These are phyloP conservation scores for Periparus ater DNA, from an alignment of 2,797 vertebrate species.

Conservation along the genomic window DNA sequence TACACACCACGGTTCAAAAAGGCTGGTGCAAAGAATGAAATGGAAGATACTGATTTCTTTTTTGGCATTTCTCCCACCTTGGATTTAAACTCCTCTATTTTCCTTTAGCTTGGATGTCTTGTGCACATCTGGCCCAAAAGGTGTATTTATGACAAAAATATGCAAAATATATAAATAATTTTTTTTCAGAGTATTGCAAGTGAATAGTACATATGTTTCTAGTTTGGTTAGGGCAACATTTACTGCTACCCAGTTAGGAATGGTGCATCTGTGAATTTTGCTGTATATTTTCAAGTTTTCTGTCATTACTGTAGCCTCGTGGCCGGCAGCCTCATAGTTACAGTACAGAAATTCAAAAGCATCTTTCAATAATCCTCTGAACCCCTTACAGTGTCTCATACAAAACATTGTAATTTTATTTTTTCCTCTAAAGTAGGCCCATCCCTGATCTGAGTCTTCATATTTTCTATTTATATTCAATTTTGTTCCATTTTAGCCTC, in stretches of 20 bases:
- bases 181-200: neutral
- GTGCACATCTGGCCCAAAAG: neutral
- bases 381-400: neutral
- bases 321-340: neutral
- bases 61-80: neutral
- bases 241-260: neutral
- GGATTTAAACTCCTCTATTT: neutral
- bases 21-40: neutral
- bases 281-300: neutral
- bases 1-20: neutral
- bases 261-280: neutral
- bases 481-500: neutral
- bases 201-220: neutral
- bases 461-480: neutral
- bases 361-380: neutral
- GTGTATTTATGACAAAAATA: neutral
- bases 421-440: neutral
- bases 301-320: neutral
- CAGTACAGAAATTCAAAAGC: neutral
- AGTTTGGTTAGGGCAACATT: neutral
- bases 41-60: neutral
- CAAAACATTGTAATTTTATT: neutral
- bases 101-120: neutral
- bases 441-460: neutral
- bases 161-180: neutral